A percentile compares a stretch with the other conserved stretches of the same genome.
These are phyloP conservation scores for Taenaris catops DNA, from an alignment of 2,888 invertebrate genomes.

Conservation along the genomic window DNA sequence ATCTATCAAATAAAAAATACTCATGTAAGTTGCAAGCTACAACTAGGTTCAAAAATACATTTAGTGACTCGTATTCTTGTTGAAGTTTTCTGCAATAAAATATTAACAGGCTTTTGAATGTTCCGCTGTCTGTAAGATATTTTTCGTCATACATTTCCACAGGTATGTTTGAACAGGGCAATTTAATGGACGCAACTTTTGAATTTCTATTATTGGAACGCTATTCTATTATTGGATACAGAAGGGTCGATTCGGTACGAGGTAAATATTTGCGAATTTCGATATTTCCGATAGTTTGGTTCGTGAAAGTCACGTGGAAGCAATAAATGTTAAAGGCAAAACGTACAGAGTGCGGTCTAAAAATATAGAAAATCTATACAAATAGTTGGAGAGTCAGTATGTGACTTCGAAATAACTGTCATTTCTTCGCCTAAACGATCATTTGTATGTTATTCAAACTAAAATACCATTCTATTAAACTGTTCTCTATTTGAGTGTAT, in stretches of 20 bases:
- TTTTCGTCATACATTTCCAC: conserved; percentile 3
- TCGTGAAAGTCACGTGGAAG: neutral
- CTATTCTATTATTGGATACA: too few species aligned
- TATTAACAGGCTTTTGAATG: neutral
- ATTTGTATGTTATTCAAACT: too few species aligned
- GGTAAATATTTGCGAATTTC: neutral
- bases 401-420: too few species aligned
- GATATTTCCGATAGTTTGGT: neutral
- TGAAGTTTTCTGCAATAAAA: neutral
- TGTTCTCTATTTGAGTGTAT: too few species aligned
- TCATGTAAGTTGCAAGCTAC: too few species aligned
- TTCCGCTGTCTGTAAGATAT: too few species aligned
- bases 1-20: too few species aligned
- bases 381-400: too few species aligned
- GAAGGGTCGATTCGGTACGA: neutral
- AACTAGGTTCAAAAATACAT: too few species aligned
- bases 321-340: neutral
- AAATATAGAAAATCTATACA: too few species aligned
- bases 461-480: too few species aligned
- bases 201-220: conserved; percentile 15
- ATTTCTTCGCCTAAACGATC: too few species aligned
- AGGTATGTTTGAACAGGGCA: conserved; percentile 8
- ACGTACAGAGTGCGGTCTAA: conserved; percentile 1
- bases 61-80: neutral
- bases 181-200: conserved; percentile 25